phyloP scores from a whole-genome alignment of 2,113 vertebrate species.

The Menura novaehollandiae region DNA sequence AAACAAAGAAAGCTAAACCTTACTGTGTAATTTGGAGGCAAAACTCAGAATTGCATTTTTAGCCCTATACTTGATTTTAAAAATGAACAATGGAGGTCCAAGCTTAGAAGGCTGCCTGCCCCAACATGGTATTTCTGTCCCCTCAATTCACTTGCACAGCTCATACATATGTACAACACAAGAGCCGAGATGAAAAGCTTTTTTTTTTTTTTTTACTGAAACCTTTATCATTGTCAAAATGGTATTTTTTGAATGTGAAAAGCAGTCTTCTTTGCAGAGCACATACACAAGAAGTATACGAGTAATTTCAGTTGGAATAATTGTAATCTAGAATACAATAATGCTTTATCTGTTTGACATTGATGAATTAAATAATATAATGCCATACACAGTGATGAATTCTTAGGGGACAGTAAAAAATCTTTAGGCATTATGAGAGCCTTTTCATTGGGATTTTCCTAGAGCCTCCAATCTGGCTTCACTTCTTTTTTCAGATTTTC shows the following conservation, averaged over 20 bases:
- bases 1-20: not conserved
- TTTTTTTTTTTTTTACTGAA: not conserved
- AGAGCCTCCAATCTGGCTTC: not conserved
- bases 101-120: not conserved
- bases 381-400: not conserved
- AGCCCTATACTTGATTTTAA: not conserved
- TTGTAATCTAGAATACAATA: not conserved
- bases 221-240: not conserved
- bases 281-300: not conserved
- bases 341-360: not conserved
- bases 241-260: not conserved
- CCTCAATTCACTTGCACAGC: not conserved
- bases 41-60: not conserved
- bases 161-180: not conserved
- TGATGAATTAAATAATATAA: constrained; percentile 12
- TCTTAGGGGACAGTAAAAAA: not conserved
- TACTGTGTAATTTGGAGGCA: not conserved
- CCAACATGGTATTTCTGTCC: not conserved
- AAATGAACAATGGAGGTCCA: not conserved
- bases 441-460: not conserved
- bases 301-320: not conserved
- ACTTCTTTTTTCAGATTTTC: not conserved
- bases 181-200: not conserved
- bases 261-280: not conserved
- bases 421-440: not conserved